Base-by-base conservation (phyloP, 2,797 vertebrate genomes). In the Bradypodion ventrale region DNA sequence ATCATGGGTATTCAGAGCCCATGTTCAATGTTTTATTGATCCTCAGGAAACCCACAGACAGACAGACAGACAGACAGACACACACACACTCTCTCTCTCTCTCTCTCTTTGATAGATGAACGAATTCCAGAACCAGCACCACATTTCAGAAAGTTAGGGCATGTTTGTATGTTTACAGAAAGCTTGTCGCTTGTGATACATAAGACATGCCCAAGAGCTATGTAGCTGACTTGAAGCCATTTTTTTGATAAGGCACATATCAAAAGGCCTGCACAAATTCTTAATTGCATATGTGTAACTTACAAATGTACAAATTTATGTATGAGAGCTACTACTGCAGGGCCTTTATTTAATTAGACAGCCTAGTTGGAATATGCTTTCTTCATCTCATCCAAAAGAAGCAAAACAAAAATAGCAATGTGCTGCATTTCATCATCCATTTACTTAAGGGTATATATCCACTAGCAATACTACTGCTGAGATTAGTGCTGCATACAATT, bases 191-290 rank as follows among this genome's bases (percentile, higher is more conserved):
- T 60, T 66, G 75, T 42, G 4, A 83, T 10, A 44, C 49, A 84
- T 35, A 8, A 80, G 72, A 86, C 32, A 90, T 81, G 37, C 2
- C 81, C 77, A 83, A 35, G 80, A 87, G 87, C 76, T 78, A 73
- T 21, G 5, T 62, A 72, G 25, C 52, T 75, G 75, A 76, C 32
- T 70, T 49, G 8, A 75, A n/a, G 66, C 56, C 29, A 62, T 32
- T 3, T 3, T 78, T 77, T 80, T 46, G 13, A 16, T 49, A 69
- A n/a, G 7, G 72, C n/a, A 10, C 29, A 59, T 66, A 44, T 66
- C 78, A 75, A 69, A 80, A 80, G n/a, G 44, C 32, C 27, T 66
- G 49, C 49, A 75, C n/a, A 7, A 73, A 10, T 65, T 42, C 78
- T 80, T 89, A 7, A 16, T 2, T 21, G 75, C 35, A 83, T 75